Evolutionary conservation across 1,140 invertebrate species (phyloP).

Genomic region (Brachionus rotundiformis): DNA sequence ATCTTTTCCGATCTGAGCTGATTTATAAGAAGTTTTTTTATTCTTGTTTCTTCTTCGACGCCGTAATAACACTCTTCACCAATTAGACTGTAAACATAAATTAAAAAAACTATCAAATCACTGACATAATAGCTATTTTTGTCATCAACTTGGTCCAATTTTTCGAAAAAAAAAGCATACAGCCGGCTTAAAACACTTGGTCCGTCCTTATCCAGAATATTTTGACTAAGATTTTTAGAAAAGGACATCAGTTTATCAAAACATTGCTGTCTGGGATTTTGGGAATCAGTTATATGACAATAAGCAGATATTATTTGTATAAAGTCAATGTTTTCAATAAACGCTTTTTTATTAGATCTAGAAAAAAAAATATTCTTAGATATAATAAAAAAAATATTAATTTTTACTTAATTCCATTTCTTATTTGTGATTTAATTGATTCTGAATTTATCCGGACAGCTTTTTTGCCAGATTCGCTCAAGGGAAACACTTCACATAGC

Average conservation of each 20-base stretch:
- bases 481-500: constrained; percentile 18
- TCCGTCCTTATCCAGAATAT: constrained; percentile 37
- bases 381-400: background rate
- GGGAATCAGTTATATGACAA: constrained; percentile 25
- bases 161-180: constrained; percentile 37
- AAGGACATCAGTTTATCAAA: constrained; percentile 35
- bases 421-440: constrained; percentile 9
- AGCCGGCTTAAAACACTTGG: constrained; percentile 33
- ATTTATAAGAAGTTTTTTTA: constrained; percentile 20
- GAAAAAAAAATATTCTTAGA: background rate
- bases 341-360: constrained; percentile 45
- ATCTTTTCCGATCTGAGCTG: background rate
- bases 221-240: background rate
- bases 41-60: constrained; percentile 40
- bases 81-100: constrained; percentile 45
- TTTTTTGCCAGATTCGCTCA: constrained; percentile 36
- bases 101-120: constrained; percentile 9
- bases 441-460: constrained; percentile 29
- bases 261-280: constrained; percentile 12
- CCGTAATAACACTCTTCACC: constrained; percentile 49
- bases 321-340: background rate
- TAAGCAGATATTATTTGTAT: constrained; percentile 19
- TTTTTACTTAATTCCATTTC: constrained; percentile 46
- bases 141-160: background rate
- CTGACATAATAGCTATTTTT: background rate